Percentiles rank a stretch among this genome's conserved stretches.
These are phyloP conservation scores for Euplexia lucipara DNA, from an alignment of 2,888 invertebrate genomes.

Conservation along the genomic window DNA sequence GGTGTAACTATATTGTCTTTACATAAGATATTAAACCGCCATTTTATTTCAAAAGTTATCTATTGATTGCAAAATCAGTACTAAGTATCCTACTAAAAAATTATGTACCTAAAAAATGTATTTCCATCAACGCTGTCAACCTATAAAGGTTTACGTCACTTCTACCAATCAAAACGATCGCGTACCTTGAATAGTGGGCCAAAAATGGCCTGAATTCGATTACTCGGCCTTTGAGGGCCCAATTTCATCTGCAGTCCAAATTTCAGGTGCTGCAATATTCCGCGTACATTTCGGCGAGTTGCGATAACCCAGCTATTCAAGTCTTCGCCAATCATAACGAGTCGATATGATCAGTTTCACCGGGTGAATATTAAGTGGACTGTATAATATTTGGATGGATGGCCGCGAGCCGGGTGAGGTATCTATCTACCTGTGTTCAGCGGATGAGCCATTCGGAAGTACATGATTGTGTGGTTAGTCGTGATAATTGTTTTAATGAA, in stretches of 20 bases:
- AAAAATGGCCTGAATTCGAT: constrained; percentile 58
- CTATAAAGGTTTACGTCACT: background rate
- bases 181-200: constrained; percentile 26
- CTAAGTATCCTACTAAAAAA: no score
- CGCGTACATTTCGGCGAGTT: constrained; percentile 34
- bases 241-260: constrained; percentile 53
- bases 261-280: constrained; percentile 60
- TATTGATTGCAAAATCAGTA: no score
- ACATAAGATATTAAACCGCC: no score
- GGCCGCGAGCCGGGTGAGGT: background rate
- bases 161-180: constrained; percentile 24
- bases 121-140: background rate
- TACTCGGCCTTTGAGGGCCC: constrained; percentile 55
- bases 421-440: background rate
- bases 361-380: constrained; percentile 55
- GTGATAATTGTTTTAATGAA: background rate
- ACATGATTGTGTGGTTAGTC: no score
- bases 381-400: constrained; percentile 33
- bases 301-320: constrained; percentile 55
- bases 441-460: background rate
- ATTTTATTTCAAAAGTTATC: no score
- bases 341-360: constrained; percentile 52
- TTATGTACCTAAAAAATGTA: background rate
- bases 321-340: constrained; percentile 52
- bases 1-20: no score